These are phyloP conservation scores for Volucella inflata DNA, from an alignment of 2,888 invertebrate species.

Conservation along the genomic window DNA sequence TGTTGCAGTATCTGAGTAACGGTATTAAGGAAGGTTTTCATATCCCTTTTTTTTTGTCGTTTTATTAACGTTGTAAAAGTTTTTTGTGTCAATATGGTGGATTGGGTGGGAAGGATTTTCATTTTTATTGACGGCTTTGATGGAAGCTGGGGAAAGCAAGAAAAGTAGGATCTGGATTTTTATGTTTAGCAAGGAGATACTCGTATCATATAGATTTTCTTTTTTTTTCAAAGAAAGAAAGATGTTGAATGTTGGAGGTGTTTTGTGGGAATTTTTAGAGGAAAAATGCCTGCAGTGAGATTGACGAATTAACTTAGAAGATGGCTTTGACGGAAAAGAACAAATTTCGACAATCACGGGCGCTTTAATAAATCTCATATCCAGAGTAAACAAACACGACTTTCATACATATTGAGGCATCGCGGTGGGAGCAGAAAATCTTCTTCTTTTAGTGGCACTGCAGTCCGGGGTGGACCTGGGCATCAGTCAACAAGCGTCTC, in stretches of 20 bases:
- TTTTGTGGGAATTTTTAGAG: conserved; percentile 17
- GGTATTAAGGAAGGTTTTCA: conserved; percentile 41
- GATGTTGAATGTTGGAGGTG: conserved; percentile 11
- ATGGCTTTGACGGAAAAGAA: not conserved
- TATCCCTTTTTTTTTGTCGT: conserved; percentile 13
- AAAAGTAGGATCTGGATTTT: conserved; percentile 27
- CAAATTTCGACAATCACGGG: not conserved
- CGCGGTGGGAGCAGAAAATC: too few species aligned
- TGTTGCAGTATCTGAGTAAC: conserved; percentile 8
- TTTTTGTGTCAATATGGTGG: conserved; percentile 25
- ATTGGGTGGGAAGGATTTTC: conserved; percentile 15
- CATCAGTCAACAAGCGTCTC: too few species aligned
- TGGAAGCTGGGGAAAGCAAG: conserved; percentile 2
- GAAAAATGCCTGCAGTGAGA: not conserved
- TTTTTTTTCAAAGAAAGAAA: conserved; percentile 15
- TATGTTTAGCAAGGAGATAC: conserved; percentile 21
- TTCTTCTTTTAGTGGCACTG: too few species aligned
- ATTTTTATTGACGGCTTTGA: conserved; percentile 44
- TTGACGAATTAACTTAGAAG: conserved; percentile 9
- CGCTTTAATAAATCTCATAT: not conserved
- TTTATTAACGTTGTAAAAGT: conserved; percentile 60
- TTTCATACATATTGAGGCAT: not conserved
- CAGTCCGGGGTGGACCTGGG: too few species aligned
- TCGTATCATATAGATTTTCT: conserved; percentile 5
- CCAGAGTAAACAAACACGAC: not conserved